Percentiles rank a stretch among this genome's conserved stretches.
Conservation (phyloP, 2,797 vertebrate species). For the Channa striata region DNA sequence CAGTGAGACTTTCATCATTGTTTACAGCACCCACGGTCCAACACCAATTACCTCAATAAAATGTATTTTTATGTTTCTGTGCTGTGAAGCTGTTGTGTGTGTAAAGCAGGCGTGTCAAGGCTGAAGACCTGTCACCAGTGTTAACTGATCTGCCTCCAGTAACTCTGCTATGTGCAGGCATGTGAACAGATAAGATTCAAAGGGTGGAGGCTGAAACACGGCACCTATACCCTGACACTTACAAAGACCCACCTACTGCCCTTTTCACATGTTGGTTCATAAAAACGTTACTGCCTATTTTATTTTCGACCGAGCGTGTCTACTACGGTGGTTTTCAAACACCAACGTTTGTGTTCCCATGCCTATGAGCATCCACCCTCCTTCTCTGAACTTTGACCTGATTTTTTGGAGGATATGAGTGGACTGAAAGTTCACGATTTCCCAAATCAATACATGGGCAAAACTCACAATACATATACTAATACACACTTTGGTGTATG, state of each 20-base stretch:
- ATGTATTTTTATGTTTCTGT: constrained; percentile 56
- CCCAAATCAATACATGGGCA: background rate
- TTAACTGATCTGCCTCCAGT: constrained; percentile 65
- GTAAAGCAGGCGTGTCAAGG: constrained; percentile 58
- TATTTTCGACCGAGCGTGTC: background rate
- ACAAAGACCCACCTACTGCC: constrained; percentile 25
- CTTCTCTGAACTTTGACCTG: constrained; percentile 53
- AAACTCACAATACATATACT: background rate
- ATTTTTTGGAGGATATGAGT: constrained; percentile 8
- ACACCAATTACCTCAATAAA: constrained; percentile 54
- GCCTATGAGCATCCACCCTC: constrained; percentile 1
- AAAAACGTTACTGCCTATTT: constrained; percentile 17
- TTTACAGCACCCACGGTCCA: constrained; percentile 51
- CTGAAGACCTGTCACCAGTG: constrained; percentile 50
- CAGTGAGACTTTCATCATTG: constrained; percentile 44
- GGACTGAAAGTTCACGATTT: constrained; percentile 1
- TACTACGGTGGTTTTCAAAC: background rate
- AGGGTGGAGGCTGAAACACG: constrained; percentile 42
- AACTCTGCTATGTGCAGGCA: constrained; percentile 57
- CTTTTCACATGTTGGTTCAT: constrained; percentile 30
- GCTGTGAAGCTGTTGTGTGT: constrained; percentile 35
- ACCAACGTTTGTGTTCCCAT: constrained; percentile 13
- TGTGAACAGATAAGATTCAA: constrained; percentile 60
- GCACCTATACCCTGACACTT: constrained; percentile 40
- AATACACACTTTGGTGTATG: background rate